Percentiles rank a stretch among this genome's conserved stretches.
Evolutionary conservation across 2,888 invertebrate genomes (phyloP).

Genomic region (Oconnorella tubifera): DNA sequence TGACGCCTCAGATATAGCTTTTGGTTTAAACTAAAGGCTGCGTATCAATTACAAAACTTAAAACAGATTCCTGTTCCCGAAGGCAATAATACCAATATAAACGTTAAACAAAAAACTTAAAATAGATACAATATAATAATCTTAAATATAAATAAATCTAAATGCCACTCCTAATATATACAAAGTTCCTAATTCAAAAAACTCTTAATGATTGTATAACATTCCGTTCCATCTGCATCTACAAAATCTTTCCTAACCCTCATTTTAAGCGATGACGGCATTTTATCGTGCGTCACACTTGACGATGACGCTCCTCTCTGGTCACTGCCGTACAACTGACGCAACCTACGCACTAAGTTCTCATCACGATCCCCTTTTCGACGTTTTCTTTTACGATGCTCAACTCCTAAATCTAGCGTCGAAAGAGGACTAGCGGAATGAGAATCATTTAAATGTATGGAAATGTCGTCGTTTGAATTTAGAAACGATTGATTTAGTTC

Average conservation of each 20-base stretch:
- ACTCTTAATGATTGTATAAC: background rate
- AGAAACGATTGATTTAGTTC: too few relatives aligned
- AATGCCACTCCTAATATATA: background rate
- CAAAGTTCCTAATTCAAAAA: background rate
- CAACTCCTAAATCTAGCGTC: too few relatives aligned
- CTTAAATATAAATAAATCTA: background rate
- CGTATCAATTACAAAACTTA: too few relatives aligned
- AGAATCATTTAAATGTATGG: too few relatives aligned
- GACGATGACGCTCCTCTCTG: background rate
- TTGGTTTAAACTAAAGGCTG: too few relatives aligned
- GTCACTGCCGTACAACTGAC: background rate
- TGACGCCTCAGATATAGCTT: too few relatives aligned
- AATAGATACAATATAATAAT: too few relatives aligned
- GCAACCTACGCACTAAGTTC: background rate
- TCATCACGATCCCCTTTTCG: background rate
- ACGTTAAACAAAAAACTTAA: too few relatives aligned
- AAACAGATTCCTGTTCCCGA: too few relatives aligned
- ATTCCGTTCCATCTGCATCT: background rate
- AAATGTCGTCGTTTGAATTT: background rate
- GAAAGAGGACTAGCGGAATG: too few relatives aligned
- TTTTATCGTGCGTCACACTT: too few relatives aligned
- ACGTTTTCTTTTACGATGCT: background rate
- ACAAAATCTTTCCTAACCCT: background rate
- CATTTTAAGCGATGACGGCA: background rate
- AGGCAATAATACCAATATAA: too few relatives aligned